A percentile compares a stretch with the other conserved stretches of the same genome.
Conservation (phyloP, 1,140 invertebrate genomes). For the Homarus americanus region DNA sequence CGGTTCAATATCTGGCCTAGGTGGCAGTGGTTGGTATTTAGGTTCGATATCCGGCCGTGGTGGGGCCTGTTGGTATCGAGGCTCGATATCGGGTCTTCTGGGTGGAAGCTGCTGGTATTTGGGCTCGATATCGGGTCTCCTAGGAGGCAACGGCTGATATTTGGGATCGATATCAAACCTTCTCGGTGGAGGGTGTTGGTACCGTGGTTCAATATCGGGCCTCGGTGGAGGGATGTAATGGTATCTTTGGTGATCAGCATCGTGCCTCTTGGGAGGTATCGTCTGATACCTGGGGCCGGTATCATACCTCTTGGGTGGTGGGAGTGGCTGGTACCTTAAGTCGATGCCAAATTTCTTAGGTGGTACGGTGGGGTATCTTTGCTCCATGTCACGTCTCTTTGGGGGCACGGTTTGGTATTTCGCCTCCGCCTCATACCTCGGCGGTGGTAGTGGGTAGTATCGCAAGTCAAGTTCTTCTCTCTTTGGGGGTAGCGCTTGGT, state of each 20-base stretch:
- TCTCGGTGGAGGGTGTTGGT: constrained; percentile 23
- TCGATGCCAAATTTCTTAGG: constrained; percentile 43
- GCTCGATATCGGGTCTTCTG: constrained; percentile 32
- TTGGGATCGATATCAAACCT: constrained; percentile 47
- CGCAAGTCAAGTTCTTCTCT: constrained; percentile 12
- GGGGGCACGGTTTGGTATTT: constrained; percentile 58
- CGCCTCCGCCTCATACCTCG: constrained; percentile 41
- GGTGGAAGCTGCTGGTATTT: constrained; percentile 50
- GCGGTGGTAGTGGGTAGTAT: constrained; percentile 53
- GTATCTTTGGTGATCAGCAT: constrained; percentile 38
- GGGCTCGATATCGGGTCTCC: constrained; percentile 12
- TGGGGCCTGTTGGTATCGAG: constrained; percentile 11
- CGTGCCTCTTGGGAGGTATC: constrained; percentile 48
- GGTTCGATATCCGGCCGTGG: constrained; percentile 32
- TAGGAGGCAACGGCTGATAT: neutral
- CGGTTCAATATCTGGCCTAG: constrained; percentile 8
- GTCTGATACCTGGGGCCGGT: constrained; percentile 47
- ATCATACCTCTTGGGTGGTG: constrained; percentile 33
- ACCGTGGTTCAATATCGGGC: constrained; percentile 44
- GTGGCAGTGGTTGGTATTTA: constrained; percentile 31
- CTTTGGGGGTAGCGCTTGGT: constrained; percentile 48
- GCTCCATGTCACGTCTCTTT: constrained; percentile 45
- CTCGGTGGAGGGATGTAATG: constrained; percentile 41
- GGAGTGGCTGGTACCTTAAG: constrained; percentile 54
- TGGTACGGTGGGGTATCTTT: constrained; percentile 41